phyloP scores from a whole-genome alignment of 2,888 invertebrate species.

The Elgonia sp. region DNA sequence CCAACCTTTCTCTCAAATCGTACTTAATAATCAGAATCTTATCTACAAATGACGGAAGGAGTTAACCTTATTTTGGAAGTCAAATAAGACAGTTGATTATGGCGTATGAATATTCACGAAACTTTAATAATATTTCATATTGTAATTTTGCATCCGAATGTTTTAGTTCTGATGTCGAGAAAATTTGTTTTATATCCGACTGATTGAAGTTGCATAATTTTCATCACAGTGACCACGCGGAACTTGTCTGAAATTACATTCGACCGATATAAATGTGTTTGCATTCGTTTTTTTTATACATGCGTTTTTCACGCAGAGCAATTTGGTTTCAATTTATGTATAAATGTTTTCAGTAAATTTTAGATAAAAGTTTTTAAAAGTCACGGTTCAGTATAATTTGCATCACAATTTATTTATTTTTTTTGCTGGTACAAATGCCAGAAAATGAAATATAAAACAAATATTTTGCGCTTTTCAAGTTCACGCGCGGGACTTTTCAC shows the following conservation, averaged over 20 bases:
- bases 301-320: background rate
- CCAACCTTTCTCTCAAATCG: background rate
- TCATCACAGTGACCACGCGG: constrained; percentile 31
- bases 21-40: constrained; percentile 2
- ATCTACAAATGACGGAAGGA: constrained; percentile 21
- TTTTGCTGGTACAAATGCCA: background rate
- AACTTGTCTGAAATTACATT: constrained; percentile 29
- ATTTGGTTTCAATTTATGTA: background rate
- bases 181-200: constrained; percentile 19
- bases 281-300: constrained; percentile 9
- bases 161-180: constrained; percentile 5
- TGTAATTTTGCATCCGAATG: background rate
- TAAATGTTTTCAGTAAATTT: background rate
- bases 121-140: background rate
- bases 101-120: constrained; percentile 37
- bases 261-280: background rate
- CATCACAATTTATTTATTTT: constrained; percentile 7
- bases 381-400: constrained; percentile 8
- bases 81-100: constrained; percentile 31
- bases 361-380: constrained; percentile 15
- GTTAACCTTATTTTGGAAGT: constrained; percentile 36
- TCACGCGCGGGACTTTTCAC: constrained; percentile 11
- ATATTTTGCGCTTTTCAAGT: constrained; percentile 19
- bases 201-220: constrained; percentile 30
- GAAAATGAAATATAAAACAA: constrained; percentile 34